Evolutionary conservation across 1,140 invertebrate species (phyloP).

Genomic region (Oreohelix idahoensis): DNA sequence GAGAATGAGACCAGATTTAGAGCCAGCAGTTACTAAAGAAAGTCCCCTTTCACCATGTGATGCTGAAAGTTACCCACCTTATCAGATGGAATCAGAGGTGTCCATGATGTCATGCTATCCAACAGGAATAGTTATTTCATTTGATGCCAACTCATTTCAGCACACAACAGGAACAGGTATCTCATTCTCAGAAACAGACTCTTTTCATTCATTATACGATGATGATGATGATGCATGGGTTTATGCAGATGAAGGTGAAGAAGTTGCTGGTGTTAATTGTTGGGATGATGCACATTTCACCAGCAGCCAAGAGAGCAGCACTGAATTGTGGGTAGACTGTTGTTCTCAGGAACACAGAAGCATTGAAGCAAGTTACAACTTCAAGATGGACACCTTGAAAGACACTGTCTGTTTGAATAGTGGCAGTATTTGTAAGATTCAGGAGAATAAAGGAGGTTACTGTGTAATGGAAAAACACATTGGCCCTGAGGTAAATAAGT

Average conservation of each 20-base stretch:
- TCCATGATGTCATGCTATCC: not conserved
- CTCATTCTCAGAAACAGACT: not conserved
- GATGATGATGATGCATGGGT: conserved; percentile 9
- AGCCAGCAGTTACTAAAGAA: not conserved
- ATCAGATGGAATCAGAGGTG: not conserved
- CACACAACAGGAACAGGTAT: not conserved
- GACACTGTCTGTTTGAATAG: not conserved
- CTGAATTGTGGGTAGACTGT: not conserved
- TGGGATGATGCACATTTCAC: not conserved
- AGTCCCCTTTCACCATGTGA: not conserved
- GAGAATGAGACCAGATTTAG: not conserved
- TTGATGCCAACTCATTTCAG: not conserved
- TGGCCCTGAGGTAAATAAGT: not conserved
- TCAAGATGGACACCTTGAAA: not conserved
- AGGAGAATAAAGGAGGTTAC: not conserved
- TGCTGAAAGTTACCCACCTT: not conserved
- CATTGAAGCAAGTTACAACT: not conserved
- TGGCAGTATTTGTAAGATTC: not conserved
- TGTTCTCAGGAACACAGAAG: not conserved
- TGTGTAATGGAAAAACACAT: not conserved
- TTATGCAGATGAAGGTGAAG: not conserved
- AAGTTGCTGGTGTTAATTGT: not conserved
- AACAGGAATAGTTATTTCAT: not conserved
- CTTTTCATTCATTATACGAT: not conserved
- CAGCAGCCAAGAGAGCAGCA: not conserved